Evolutionary conservation across 2,888 invertebrate genomes (phyloP).

Genomic region (Drosophila kambysellisi): DNA sequence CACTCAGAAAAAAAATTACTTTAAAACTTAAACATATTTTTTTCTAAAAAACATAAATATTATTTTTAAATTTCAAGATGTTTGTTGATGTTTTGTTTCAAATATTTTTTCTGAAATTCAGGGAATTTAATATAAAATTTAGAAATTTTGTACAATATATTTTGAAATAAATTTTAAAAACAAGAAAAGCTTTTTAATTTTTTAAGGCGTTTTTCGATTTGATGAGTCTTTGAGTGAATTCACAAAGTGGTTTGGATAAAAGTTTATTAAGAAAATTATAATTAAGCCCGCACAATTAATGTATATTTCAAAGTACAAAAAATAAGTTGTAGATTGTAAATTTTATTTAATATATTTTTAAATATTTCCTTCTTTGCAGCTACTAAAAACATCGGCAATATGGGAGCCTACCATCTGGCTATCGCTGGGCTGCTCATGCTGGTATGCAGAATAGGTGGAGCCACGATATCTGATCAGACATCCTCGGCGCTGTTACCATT

Average conservation of each 20-base stretch:
- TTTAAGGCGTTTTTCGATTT: fast-evolving
- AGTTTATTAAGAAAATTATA: too few relatives aligned
- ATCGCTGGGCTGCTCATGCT: slow-evolving; percentile 49
- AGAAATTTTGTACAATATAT: neutral
- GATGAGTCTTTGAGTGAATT: neutral
- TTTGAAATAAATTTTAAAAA: neutral
- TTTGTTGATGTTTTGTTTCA: neutral
- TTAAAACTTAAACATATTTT: neutral
- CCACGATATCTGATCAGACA: slow-evolving; percentile 40
- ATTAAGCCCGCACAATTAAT: neutral
- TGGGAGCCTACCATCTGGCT: slow-evolving; percentile 38
- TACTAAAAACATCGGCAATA: slow-evolving; percentile 16
- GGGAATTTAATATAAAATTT: neutral
- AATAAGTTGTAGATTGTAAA: fast-evolving
- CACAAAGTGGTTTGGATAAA: neutral
- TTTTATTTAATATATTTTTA: too few relatives aligned
- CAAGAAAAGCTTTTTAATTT: neutral
- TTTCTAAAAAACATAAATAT: too few relatives aligned
- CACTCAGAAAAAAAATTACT: neutral
- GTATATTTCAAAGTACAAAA: neutral
- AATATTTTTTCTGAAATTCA: neutral
- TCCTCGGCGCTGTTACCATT: slow-evolving; percentile 78
- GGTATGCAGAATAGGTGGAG: slow-evolving; percentile 11
- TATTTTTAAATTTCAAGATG: too few relatives aligned
- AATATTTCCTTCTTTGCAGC: neutral